These are phyloP conservation scores for Dolichallabes microphthalmus DNA, from an alignment of 2,113 vertebrate species.

Conservation along the genomic window DNA sequence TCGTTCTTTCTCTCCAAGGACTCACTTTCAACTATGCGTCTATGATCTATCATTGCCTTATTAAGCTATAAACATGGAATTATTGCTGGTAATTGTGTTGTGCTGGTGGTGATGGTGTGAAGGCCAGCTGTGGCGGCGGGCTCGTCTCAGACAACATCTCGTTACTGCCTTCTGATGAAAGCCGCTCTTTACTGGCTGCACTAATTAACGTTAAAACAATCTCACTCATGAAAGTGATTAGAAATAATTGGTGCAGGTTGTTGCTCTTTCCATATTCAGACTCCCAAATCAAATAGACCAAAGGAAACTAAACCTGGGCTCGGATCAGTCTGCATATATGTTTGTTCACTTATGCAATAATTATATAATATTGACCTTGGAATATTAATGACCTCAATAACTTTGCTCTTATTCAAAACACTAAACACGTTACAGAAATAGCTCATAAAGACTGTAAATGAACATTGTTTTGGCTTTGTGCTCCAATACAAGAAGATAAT, in stretches of 20 bases:
- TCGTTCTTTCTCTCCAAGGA: conserved; percentile 25
- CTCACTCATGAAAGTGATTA: conserved; percentile 39
- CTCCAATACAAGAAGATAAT: neutral
- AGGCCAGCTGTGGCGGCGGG: conserved; percentile 40
- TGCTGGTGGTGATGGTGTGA: conserved; percentile 8
- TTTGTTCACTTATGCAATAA: conserved; percentile 12
- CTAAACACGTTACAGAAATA: no score
- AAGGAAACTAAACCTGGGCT: conserved; percentile 27
- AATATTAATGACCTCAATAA: conserved; percentile 31
- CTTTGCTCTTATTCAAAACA: neutral
- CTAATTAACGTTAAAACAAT: conserved; percentile 52
- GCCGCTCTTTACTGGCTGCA: conserved; percentile 31
- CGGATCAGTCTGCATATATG: conserved; percentile 18
- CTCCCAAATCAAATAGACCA: conserved; percentile 21
- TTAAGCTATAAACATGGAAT: conserved; percentile 46
- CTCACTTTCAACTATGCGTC: conserved; percentile 40
- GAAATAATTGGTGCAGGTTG: conserved; percentile 46
- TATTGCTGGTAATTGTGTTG: conserved; percentile 52
- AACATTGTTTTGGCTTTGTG: neutral
- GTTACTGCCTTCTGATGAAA: conserved; percentile 47
- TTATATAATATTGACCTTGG: conserved; percentile 21
- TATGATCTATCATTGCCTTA: conserved; percentile 43
- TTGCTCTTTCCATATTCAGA: conserved; percentile 19
- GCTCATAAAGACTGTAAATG: neutral
- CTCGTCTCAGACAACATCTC: conserved; percentile 29